These are phyloP conservation scores for Mionectes macconnelli DNA, from an alignment of 2,113 vertebrate species.

Conservation along the genomic window DNA sequence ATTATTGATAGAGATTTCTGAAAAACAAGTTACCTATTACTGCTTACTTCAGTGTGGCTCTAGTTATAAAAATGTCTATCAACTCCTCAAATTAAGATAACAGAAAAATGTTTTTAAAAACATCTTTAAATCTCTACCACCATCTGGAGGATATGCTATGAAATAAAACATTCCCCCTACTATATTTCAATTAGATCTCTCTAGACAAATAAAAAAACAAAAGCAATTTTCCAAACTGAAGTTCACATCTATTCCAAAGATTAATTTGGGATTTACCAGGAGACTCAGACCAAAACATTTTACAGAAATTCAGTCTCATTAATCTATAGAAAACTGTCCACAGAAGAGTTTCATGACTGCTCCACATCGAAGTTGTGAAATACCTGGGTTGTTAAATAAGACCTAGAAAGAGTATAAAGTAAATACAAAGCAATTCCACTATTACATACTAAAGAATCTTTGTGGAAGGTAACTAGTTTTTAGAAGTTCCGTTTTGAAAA, in stretches of 20 bases:
- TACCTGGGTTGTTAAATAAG: not conserved
- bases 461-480: not conserved
- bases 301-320: not conserved
- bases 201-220: not conserved
- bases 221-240: not conserved
- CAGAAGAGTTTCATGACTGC: not conserved
- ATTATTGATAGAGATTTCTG: not conserved
- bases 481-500: not conserved
- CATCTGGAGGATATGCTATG: constrained; percentile 53
- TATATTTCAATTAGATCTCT: not conserved
- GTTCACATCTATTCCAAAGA: not conserved
- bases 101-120: not conserved
- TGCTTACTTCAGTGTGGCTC: not conserved
- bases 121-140: constrained; percentile 49
- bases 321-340: not conserved
- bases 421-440: not conserved
- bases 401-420: not conserved
- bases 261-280: not conserved
- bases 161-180: not conserved
- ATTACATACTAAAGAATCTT: not conserved
- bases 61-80: not conserved
- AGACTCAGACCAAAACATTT: not conserved
- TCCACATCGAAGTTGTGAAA: not conserved
- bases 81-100: not conserved
- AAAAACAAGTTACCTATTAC: not conserved